A percentile compares a stretch with the other conserved stretches of the same genome.
Conservation (phyloP, 2,113 vertebrate genomes). For the Hippocampus zosterae region DNA sequence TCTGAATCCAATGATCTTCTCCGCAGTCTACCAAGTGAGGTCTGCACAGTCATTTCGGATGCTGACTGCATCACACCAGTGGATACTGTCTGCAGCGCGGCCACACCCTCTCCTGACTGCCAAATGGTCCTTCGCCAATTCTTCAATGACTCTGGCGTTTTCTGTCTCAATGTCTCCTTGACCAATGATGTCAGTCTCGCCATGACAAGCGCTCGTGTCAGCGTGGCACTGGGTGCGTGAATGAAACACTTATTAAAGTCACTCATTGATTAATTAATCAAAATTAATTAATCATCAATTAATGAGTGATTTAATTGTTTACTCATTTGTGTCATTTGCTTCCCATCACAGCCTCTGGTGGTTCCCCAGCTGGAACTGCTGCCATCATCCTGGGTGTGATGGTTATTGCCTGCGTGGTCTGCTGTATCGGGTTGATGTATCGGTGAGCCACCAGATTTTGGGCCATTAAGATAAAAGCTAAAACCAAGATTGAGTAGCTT, state of each 20-base stretch:
- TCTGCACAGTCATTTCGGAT: conserved; percentile 85
- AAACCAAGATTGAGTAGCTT: not conserved
- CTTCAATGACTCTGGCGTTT: conserved; percentile 83
- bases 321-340: conserved; percentile 12
- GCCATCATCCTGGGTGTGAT: conserved; percentile 73
- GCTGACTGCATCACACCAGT: conserved; percentile 79
- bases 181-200: conserved; percentile 85
- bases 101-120: conserved; percentile 78
- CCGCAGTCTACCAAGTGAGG: conserved; percentile 81
- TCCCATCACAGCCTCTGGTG: conserved; percentile 55
- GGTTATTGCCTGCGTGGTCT: conserved; percentile 69
- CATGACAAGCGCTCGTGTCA: conserved; percentile 79
- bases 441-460: conserved; percentile 65
- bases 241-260: not conserved
- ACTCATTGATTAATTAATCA: no score
- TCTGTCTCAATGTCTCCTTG: conserved; percentile 90
- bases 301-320: rapidly evolving
- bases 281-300: no score
- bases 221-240: conserved; percentile 71
- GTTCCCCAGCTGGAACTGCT: conserved; percentile 60
- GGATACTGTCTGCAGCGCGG: conserved; percentile 74
- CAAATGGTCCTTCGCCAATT: conserved; percentile 83
- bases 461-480: not conserved
- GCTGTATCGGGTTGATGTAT: conserved; percentile 75
- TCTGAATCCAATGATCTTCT: not conserved